Percentiles rank a stretch among this genome's conserved stretches.
These are phyloP conservation scores for Oopsacas minuta DNA, from an alignment of 37 sponge, comb jelly and placozoan species.

Conservation along the genomic window DNA sequence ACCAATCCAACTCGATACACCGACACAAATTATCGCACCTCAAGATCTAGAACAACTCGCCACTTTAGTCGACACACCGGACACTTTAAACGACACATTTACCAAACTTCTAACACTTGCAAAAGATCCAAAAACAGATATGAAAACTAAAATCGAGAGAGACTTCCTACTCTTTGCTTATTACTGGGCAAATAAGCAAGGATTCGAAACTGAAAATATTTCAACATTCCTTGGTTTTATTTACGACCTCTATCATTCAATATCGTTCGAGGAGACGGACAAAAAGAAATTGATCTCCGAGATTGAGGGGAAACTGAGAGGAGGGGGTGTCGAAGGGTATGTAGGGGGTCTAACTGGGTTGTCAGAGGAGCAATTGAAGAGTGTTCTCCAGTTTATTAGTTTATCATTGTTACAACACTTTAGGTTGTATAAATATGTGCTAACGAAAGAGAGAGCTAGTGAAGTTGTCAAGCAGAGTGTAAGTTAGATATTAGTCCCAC, in stretches of 20 bases:
- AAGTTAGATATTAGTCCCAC: no score
- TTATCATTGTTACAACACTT: not conserved
- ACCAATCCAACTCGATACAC: not conserved
- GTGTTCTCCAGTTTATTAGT: not conserved
- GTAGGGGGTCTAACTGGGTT: not conserved
- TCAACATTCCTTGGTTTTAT: not conserved
- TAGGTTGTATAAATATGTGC: not conserved
- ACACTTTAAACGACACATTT: not conserved
- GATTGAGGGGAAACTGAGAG: not conserved
- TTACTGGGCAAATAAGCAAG: not conserved
- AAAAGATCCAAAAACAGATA: not conserved
- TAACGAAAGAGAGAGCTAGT: not conserved
- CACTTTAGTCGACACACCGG: not conserved
- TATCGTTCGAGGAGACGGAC: not conserved
- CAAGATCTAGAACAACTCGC: not conserved
- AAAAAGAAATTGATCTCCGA: not conserved
- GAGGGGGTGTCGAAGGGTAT: not conserved
- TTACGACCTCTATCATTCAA: not conserved
- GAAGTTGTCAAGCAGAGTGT: no score
- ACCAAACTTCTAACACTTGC: not conserved
- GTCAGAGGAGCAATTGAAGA: not conserved
- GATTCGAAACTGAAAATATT: not conserved
- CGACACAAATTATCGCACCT: not conserved
- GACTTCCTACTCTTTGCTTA: not conserved
- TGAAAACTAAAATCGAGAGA: not conserved